Percentiles rank a stretch among this genome's conserved stretches.
Evolutionary conservation across 2,888 invertebrate genomes (phyloP).

Genomic region (Gastrophysa polygoni): DNA sequence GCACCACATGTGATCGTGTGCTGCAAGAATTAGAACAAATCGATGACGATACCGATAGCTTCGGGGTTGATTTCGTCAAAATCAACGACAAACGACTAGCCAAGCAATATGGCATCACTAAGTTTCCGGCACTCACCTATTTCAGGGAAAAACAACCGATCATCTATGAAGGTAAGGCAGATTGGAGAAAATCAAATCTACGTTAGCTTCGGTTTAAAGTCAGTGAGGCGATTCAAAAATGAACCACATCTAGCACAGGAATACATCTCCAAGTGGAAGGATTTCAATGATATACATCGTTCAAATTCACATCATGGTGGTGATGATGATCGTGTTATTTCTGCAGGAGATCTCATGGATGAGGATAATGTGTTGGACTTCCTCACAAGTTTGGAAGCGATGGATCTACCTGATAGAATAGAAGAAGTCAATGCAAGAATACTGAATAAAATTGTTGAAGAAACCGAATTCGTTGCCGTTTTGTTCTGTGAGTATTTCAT

Average conservation of each 20-base stretch:
- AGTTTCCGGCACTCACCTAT: conserved; percentile 95
- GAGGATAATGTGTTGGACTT: conserved; percentile 93
- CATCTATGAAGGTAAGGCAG: conserved; percentile 83
- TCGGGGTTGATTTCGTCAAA: conserved; percentile 94
- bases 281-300: no score
- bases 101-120: conserved; percentile 94
- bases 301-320: no score
- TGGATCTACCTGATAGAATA: conserved; percentile 93
- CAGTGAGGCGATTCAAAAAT: no score
- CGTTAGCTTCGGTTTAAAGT: no score
- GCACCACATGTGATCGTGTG: conserved; percentile 90
- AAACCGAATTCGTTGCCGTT: conserved; percentile 90
- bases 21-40: conserved; percentile 91
- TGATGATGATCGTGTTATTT: no score
- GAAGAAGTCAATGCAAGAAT: conserved; percentile 94
- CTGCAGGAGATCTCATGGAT: conserved; percentile 90
- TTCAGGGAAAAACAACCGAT: conserved; percentile 96
- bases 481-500: conserved; percentile 84
- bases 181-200: no score
- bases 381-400: conserved; percentile 90
- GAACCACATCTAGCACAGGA: no score
- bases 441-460: conserved; percentile 86
- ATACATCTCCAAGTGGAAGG: no score
- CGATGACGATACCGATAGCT: conserved; percentile 93
- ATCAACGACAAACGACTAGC: conserved; percentile 96